A percentile compares a stretch with the other conserved stretches of the same genome.
Conservation (phyloP, 2,888 invertebrate genomes). For the Ommatoiulus sabulosus region DNA sequence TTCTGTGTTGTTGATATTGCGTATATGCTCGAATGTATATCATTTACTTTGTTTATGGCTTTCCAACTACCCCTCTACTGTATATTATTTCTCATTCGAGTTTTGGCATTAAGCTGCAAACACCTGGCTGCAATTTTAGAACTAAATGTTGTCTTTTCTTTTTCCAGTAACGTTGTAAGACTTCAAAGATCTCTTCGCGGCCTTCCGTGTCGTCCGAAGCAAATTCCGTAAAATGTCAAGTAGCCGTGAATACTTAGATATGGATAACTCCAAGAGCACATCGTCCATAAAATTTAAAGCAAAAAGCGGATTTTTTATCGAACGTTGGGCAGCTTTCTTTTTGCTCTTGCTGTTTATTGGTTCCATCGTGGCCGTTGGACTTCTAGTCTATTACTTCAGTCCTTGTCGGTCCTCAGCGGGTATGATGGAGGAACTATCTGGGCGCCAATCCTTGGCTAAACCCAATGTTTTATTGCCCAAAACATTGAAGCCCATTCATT, state of each 20-base stretch:
- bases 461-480: constrained; percentile 73
- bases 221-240: constrained; percentile 41
- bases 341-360: constrained; percentile 74
- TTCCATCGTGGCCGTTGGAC: constrained; percentile 77
- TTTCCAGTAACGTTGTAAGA: background rate
- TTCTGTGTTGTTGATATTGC: constrained; percentile 27
- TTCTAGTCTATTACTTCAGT: constrained; percentile 82
- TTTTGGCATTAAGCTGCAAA: constrained; percentile 1
- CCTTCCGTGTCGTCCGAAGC: background rate
- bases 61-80: constrained; percentile 3
- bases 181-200: background rate
- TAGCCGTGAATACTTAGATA: constrained; percentile 69
- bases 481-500: constrained; percentile 77
- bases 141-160: background rate
- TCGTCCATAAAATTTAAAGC: constrained; percentile 76
- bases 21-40: background rate
- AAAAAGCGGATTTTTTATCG: constrained; percentile 75
- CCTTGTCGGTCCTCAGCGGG: constrained; percentile 52
- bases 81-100: background rate
- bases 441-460: background rate
- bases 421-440: background rate
- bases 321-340: constrained; percentile 75
- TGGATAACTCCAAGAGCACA: constrained; percentile 72
- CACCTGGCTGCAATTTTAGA: background rate
- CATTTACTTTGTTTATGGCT: constrained; percentile 27